Evolutionary conservation across 2,113 vertebrate genomes (phyloP).

Genomic region (Plecotus auritus): DNA sequence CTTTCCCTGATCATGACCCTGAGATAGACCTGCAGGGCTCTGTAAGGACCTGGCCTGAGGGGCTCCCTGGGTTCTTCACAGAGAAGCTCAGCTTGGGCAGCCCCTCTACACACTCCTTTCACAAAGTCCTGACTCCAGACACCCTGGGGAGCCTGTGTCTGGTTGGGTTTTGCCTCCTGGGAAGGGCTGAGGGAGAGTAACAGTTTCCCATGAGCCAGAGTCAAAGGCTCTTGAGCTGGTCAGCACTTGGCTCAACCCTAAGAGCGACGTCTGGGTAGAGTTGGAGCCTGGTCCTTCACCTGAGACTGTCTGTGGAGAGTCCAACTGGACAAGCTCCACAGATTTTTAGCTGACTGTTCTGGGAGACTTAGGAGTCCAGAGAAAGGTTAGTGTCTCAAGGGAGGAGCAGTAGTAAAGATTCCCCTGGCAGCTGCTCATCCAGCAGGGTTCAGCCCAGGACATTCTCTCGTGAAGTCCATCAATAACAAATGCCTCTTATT

Average conservation of each 20-base stretch:
- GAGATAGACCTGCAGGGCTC: neutral
- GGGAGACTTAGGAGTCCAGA: fast-evolving
- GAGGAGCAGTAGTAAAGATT: neutral
- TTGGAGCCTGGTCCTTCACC: neutral
- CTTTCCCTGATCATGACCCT: neutral
- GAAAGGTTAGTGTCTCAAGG: too few species aligned
- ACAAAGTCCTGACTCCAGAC: too few species aligned
- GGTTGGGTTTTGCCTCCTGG: too few species aligned
- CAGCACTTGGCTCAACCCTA: neutral
- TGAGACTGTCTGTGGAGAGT: fast-evolving
- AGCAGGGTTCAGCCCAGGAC: neutral
- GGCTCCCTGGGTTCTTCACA: neutral
- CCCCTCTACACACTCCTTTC: fast-evolving
- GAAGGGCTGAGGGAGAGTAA: neutral
- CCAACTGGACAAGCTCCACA: neutral
- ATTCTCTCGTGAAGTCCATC: neutral
- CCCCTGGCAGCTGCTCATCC: fast-evolving
- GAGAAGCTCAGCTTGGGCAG: neutral
- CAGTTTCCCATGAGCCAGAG: too few species aligned
- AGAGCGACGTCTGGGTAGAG: too few species aligned
- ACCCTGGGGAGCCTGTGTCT: fast-evolving
- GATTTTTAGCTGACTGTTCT: fast-evolving
- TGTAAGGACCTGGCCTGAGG: neutral
- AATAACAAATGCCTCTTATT: fast-evolving
- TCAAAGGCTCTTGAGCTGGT: neutral